Conservation (phyloP, 2,888 invertebrate genomes). For the Campoletis raptor region DNA sequence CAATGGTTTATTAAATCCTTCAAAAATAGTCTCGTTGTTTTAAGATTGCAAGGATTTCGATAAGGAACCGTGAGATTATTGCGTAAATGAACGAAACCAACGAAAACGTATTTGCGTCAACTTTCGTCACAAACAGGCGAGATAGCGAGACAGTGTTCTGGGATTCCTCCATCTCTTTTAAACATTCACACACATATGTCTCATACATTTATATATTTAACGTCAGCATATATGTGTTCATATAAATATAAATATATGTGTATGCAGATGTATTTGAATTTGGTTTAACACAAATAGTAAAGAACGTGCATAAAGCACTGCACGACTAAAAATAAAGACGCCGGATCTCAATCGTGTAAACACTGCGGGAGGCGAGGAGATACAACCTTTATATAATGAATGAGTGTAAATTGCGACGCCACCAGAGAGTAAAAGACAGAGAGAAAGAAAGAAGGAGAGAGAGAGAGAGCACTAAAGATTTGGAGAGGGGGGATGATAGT, state of each 20-base stretch:
- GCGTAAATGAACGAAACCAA: constrained; percentile 46
- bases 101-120: constrained; percentile 21
- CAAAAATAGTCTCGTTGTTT: neutral
- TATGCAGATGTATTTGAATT: constrained; percentile 17
- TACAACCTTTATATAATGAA: constrained; percentile 82
- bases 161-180: constrained; percentile 6
- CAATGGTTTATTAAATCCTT: neutral
- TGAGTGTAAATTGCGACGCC: constrained; percentile 76
- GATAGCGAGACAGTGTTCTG: neutral
- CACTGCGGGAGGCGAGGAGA: constrained; percentile 71
- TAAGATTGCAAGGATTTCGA: constrained; percentile 28
- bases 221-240: neutral
- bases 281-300: constrained; percentile 68
- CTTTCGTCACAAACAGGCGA: constrained; percentile 1
- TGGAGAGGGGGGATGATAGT: neutral
- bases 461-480: neutral
- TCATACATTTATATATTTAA: neutral
- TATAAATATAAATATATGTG: constrained; percentile 1
- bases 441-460: constrained; percentile 18
- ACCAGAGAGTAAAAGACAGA: constrained; percentile 34
- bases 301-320: constrained; percentile 69
- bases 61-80: constrained; percentile 33
- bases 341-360: constrained; percentile 75
- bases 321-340: constrained; percentile 78
- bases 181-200: neutral